phyloP scores from a whole-genome alignment of 2,113 vertebrate genomes.

The Solea senegalensis region DNA sequence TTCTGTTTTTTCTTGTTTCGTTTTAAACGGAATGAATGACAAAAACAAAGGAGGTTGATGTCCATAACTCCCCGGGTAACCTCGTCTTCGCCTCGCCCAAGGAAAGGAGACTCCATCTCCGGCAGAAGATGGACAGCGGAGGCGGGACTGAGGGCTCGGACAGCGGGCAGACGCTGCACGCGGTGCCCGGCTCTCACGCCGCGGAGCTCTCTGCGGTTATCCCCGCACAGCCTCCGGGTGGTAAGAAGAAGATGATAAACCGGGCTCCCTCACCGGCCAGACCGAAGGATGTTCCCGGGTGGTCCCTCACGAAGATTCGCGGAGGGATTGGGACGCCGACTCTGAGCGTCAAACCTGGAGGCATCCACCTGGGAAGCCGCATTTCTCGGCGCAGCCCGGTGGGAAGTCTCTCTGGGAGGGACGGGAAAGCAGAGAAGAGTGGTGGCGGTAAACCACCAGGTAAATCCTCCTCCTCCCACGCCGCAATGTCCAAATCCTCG shows the following conservation, averaged over 20 bases:
- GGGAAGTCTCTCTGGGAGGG: constrained; percentile 71
- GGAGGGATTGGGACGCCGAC: constrained; percentile 82
- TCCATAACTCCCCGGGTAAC: constrained; percentile 75
- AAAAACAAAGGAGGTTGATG: constrained; percentile 87
- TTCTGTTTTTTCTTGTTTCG: constrained; percentile 50
- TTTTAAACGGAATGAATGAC: constrained; percentile 85
- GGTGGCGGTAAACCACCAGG: constrained; percentile 58
- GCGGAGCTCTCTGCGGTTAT: constrained; percentile 45
- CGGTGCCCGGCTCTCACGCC: constrained; percentile 43
- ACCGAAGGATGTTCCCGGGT: constrained; percentile 90
- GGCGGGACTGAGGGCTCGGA: constrained; percentile 76
- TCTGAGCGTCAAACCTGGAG: constrained; percentile 82
- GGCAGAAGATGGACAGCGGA: constrained; percentile 83
- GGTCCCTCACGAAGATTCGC: constrained; percentile 89
- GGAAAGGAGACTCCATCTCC: constrained; percentile 80
- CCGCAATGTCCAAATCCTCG: constrained; percentile 41
- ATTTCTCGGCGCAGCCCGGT: constrained; percentile 81
- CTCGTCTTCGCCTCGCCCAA: constrained; percentile 79
- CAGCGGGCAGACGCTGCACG: constrained; percentile 61
- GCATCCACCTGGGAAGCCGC: constrained; percentile 78
- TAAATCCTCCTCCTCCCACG: constrained; percentile 52
- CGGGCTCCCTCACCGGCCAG: constrained; percentile 91
- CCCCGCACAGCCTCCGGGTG: constrained; percentile 43
- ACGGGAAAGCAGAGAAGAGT: constrained; percentile 66
- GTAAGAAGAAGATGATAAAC: constrained; percentile 89